Percentiles rank a stretch among this genome's conserved stretches.
Evolutionary conservation across 2,797 vertebrate genomes (phyloP).

Genomic region (Falco biarmicus): DNA sequence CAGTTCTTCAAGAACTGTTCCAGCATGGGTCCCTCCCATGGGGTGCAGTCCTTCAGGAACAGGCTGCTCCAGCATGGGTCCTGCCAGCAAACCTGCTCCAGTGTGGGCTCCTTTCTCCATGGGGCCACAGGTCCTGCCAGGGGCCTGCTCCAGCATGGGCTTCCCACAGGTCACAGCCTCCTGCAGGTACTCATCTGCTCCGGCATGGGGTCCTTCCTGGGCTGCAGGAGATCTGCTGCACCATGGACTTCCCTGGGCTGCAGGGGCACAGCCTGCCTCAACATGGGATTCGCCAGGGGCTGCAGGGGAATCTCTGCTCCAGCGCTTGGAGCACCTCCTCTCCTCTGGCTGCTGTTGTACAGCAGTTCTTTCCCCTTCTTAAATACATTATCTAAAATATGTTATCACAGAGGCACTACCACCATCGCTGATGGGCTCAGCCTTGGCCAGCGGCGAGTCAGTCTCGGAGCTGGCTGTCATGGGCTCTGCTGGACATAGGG

Average conservation of each 20-base stretch:
- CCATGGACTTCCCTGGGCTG: too few relatives aligned
- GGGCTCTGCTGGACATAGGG: neutral
- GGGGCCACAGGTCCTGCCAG: too few relatives aligned
- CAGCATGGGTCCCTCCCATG: neutral
- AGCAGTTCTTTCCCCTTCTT: neutral
- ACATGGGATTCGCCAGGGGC: neutral
- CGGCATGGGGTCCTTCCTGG: too few relatives aligned
- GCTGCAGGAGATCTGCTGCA: too few relatives aligned
- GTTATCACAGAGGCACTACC: neutral
- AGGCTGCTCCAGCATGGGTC: neutral
- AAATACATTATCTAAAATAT: too few relatives aligned
- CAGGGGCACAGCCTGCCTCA: neutral
- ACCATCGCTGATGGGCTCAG: neutral
- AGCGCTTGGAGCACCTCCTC: neutral
- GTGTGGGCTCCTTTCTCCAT: neutral
- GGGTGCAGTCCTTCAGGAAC: neutral
- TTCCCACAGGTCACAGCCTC: too few relatives aligned
- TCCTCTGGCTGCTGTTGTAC: neutral
- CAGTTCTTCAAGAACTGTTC: neutral
- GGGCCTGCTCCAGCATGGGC: too few relatives aligned
- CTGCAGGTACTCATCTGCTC: too few relatives aligned
- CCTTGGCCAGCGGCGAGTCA: neutral
- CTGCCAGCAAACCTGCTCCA: neutral
- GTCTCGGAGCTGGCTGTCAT: neutral
- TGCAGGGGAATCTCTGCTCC: neutral